Conservation (phyloP, 1,140 invertebrate species). For the Nomia melanderi region DNA sequence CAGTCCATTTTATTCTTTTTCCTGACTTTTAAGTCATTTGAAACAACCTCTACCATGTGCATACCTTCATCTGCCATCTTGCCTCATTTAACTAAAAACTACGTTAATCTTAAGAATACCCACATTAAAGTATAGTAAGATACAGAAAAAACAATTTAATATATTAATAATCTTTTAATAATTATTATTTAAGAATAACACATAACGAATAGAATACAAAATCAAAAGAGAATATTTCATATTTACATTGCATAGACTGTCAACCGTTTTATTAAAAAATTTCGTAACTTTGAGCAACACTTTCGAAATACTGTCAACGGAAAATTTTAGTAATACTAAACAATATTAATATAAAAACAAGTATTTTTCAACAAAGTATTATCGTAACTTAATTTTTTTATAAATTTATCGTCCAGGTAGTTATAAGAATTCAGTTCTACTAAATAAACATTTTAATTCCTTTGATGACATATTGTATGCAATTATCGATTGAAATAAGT, state of each 20-base stretch:
- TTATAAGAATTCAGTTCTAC: neutral
- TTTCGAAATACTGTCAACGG: constrained; percentile 4
- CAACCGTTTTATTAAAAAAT: constrained; percentile 20
- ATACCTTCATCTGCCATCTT: constrained; percentile 53
- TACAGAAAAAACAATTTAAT: neutral
- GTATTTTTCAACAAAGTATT: neutral
- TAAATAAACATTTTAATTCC: neutral
- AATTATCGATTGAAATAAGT: neutral
- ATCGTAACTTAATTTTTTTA: neutral
- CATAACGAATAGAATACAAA: constrained; percentile 19
- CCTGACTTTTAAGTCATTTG: constrained; percentile 27
- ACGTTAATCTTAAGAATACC: constrained; percentile 28
- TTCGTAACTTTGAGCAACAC: neutral
- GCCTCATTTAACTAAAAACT: constrained; percentile 30
- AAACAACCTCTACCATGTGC: constrained; percentile 59
- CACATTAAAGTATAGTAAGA: constrained; percentile 24
- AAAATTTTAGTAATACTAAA: constrained; percentile 26
- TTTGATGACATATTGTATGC: neutral
- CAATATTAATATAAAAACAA: neutral
- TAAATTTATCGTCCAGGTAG: neutral
- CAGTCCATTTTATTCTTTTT: constrained; percentile 65
- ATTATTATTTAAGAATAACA: neutral
- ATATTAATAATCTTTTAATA: constrained; percentile 23
- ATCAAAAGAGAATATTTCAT: constrained; percentile 11
- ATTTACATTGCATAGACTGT: constrained; percentile 21